Percentiles rank a stretch among this genome's conserved stretches.
Evolutionary conservation across 2,888 invertebrate species (phyloP).

Genomic region (Agrilus biguttatus): DNA sequence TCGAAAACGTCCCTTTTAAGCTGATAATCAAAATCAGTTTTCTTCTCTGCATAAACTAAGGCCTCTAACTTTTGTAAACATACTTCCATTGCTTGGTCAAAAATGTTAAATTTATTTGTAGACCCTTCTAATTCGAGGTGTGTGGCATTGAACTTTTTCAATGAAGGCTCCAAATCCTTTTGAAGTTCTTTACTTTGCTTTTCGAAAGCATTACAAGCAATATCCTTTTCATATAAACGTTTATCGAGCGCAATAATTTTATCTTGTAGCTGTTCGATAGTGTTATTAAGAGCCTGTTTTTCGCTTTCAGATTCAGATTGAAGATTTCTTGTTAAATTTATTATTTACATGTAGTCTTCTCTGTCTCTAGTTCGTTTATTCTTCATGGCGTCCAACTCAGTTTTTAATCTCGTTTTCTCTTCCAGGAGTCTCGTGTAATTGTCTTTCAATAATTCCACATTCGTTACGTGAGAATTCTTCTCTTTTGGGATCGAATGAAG

Average conservation of each 20-base stretch:
- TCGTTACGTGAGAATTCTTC: constrained; percentile 15
- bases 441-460: constrained; percentile 21
- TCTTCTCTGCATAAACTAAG: too few relatives aligned
- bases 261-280: not conserved
- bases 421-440: constrained; percentile 27
- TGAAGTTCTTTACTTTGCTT: constrained; percentile 4
- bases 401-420: constrained; percentile 25
- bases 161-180: constrained; percentile 5
- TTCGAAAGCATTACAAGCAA: constrained; percentile 2
- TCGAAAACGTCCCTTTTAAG: too few relatives aligned
- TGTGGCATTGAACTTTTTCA: constrained; percentile 6
- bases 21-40: too few relatives aligned
- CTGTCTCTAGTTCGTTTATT: constrained; percentile 17
- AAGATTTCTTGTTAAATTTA: not conserved
- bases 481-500: constrained; percentile 19
- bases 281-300: not conserved
- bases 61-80: too few relatives aligned
- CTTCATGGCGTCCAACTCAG: constrained; percentile 26
- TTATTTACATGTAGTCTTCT: not conserved
- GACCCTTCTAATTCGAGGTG: constrained; percentile 6
- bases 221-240: constrained; percentile 1
- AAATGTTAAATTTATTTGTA: constrained; percentile 6
- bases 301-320: not conserved
- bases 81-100: too few relatives aligned
- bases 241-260: not conserved